Evolutionary conservation across 2,113 vertebrate genomes (phyloP).

Genomic region (human): DNA sequence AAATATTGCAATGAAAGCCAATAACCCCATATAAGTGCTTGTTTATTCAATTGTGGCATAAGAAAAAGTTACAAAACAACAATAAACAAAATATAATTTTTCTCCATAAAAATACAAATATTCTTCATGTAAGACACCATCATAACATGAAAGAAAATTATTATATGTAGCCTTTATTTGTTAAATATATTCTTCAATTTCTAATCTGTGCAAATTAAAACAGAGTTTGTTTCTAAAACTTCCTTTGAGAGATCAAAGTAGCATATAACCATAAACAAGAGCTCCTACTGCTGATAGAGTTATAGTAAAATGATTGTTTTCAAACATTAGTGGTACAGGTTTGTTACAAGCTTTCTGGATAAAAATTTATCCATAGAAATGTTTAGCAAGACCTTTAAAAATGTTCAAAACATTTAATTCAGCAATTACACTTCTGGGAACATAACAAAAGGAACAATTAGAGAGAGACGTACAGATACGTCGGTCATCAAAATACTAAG

Average conservation of each 20-base stretch:
- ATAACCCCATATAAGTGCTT: background rate
- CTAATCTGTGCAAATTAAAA: background rate
- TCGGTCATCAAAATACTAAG: background rate
- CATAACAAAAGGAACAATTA: no score
- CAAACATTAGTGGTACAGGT: background rate
- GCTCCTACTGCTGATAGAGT: background rate
- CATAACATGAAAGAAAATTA: background rate
- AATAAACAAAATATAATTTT: background rate
- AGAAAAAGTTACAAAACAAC: background rate
- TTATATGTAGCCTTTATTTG: background rate
- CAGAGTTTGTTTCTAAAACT: background rate
- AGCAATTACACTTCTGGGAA: no score
- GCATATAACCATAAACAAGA: background rate
- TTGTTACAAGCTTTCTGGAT: background rate
- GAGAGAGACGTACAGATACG: background rate
- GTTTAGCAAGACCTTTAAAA: background rate
- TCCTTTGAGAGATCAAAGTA: background rate
- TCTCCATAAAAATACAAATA: background rate
- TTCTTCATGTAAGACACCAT: background rate
- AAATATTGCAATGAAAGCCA: background rate
- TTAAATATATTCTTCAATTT: background rate
- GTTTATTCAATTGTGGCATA: background rate
- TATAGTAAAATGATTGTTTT: background rate
- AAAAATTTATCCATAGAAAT: background rate
- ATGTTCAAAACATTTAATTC: background rate